Conservation (phyloP, 2,888 invertebrate genomes). For the Nebria brevicollis region DNA sequence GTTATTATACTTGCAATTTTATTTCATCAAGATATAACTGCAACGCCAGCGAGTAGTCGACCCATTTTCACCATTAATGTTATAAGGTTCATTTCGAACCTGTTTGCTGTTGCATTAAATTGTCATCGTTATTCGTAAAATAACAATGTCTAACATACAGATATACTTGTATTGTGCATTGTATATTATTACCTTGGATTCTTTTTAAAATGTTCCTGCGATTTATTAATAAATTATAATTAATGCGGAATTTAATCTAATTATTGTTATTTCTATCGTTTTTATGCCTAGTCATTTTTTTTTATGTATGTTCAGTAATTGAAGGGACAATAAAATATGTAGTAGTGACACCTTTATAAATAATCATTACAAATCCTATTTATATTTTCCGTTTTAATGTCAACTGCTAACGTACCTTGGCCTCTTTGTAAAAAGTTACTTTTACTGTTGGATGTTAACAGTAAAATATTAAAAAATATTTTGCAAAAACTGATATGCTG, state of each 20-base stretch:
- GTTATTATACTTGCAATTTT: not conserved
- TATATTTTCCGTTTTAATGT: not conserved
- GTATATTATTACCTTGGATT: too few relatives aligned
- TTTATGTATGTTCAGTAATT: not conserved
- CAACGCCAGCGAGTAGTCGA: not conserved
- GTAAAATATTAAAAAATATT: not conserved
- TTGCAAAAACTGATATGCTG: not conserved
- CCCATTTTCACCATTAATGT: not conserved
- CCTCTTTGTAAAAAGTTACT: not conserved
- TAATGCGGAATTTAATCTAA: too few relatives aligned
- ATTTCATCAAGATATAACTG: not conserved
- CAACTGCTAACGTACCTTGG: not conserved
- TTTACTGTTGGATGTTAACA: not conserved
- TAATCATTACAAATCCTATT: not conserved
- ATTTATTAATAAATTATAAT: too few relatives aligned
- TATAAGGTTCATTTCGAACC: not conserved
- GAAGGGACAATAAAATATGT: not conserved
- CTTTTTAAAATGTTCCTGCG: too few relatives aligned
- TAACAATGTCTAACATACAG: too few relatives aligned
- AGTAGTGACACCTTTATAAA: not conserved
- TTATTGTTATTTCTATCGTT: too few relatives aligned
- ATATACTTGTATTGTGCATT: too few relatives aligned
- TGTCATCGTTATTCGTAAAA: too few relatives aligned
- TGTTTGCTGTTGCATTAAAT: not conserved
- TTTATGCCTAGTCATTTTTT: too few relatives aligned